Evolutionary conservation across 2,888 invertebrate genomes (phyloP), one percentile per base, ranked within the genome.

Genomic region (Aphidius colemani): DNA sequence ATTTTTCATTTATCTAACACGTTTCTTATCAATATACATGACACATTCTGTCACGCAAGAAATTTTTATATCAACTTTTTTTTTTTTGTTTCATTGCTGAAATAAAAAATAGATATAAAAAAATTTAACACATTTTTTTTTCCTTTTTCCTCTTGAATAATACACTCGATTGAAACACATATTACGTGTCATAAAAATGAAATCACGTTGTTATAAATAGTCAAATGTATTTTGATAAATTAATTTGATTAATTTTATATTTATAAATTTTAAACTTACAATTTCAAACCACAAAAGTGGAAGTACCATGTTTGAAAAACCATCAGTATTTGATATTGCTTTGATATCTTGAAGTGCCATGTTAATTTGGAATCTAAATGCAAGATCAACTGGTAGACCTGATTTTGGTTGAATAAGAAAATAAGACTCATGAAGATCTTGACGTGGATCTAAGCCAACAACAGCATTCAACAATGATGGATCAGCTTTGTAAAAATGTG

Each of bases 211-310:
- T 18, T 10, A 3, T 11, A 51, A 11, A 10, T 11, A 5, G 43
- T 59, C 10, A 9, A 59, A 13, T 41, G 46, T 50, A 10, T 41
- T 8, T 39, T 13, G 7, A 45, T 10, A 18, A 18, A 18, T 18
- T 18, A 18, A 18, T 18, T 18, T 1, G 1, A 13, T 1, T 13
- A 13, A 13, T 13, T 1, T 1, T 13, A 13, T 13, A 13, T 13
- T n/a, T 18, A 30, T 30, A 30, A 30, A 5, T 30, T 30, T 30
- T 30, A 60, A 76, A 89, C 93, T 91, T 87, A 94, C 95, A 78
- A 93, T 93, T 86, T 95, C 94, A 70, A 93, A 93, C 95, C 95
- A 95, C 5, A 95, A 83, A 77, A 95, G 84, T 0, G 95, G 95
- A 5, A 94, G 83, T 9, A 92, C 88, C 79, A 91, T 84, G 71